Evolutionary conservation across 2,888 invertebrate species (phyloP), one percentile per base, ranked within the genome.

Genomic region (Phragmatobia fuliginosa): DNA sequence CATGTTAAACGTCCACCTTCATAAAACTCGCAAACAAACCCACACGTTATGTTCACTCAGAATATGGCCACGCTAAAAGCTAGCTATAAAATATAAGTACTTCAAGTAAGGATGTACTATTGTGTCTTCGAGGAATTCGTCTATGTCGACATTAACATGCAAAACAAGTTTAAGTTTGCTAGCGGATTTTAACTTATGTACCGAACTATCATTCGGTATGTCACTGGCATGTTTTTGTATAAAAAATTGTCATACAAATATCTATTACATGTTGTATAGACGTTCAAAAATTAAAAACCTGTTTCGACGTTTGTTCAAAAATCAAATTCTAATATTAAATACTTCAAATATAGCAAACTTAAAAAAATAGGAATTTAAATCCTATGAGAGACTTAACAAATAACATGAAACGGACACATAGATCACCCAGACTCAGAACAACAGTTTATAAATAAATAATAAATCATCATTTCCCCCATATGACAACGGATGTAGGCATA

Each of bases 71-170:
- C 78, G 76, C 80, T 67, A 41, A 36, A 65, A 78, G 76, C 1
- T n/a, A n/a, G 11, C 31, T 58, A 49, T 76, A 62, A 72, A 80
- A 69, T 32, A 73, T 7, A 33, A 6, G 33, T 33, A 72, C 78
- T 80, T 71, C 62, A 10, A 64, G 69, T 68, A 73, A 70, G 36
- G 49, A 75, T 62, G 61, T 41, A 62, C 58, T 62, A 68, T 65
- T 70, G 67, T 71, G 16, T 11, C 58, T 75, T 70, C 74, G 73
- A 49, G 74, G 61, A 71, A 72, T 36, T 67, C 62, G 58, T 59
- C 52, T 61, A 65, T 58, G 71, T 28, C 41, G n/a, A 41, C 21
- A 61, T 81, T 79, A 70, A 71, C 70, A 79, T 77, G 77, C 74
- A 71, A 66, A 58, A 33, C 72, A 68, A 78, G 77, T 76, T 72